phyloP scores from a whole-genome alignment of 1,140 invertebrate species.

The Drosophila pachea region DNA sequence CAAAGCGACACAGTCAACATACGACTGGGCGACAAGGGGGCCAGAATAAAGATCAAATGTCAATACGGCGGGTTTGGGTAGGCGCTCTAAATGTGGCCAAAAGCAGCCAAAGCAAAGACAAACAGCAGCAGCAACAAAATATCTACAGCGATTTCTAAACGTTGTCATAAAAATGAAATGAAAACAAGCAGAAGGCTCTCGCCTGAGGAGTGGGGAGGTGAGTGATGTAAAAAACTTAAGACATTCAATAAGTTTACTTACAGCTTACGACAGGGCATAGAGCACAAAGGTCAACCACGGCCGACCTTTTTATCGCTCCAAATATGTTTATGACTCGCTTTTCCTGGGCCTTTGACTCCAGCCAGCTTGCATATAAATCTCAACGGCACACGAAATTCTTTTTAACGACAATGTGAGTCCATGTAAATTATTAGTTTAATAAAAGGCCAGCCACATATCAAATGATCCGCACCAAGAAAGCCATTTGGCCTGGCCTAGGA shows the following conservation, averaged over 20 bases:
- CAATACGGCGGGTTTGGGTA: constrained; percentile 45
- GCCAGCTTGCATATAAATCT: constrained; percentile 62
- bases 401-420: constrained; percentile 68
- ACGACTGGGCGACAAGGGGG: constrained; percentile 18
- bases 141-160: constrained; percentile 74
- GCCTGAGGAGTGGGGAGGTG: not conserved
- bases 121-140: constrained; percentile 66
- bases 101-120: constrained; percentile 56
- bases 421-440: constrained; percentile 77
- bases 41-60: constrained; percentile 76
- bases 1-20: constrained; percentile 67
- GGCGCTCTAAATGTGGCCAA: constrained; percentile 68
- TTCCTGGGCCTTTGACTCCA: constrained; percentile 16
- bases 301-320: constrained; percentile 74
- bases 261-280: constrained; percentile 18
- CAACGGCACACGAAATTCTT: constrained; percentile 60
- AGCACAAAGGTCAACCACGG: constrained; percentile 9
- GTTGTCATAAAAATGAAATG: constrained; percentile 78
- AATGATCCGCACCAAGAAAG: constrained; percentile 29
- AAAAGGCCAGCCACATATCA: constrained; percentile 40
- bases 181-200: constrained; percentile 63
- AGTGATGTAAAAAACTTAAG: constrained; percentile 62
- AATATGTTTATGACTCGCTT: constrained; percentile 61
- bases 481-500: not conserved
- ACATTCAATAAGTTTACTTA: constrained; percentile 75